These are phyloP conservation scores for Eudyptes chrysolophus DNA, from an alignment of 2,113 vertebrate genomes.

Conservation along the genomic window DNA sequence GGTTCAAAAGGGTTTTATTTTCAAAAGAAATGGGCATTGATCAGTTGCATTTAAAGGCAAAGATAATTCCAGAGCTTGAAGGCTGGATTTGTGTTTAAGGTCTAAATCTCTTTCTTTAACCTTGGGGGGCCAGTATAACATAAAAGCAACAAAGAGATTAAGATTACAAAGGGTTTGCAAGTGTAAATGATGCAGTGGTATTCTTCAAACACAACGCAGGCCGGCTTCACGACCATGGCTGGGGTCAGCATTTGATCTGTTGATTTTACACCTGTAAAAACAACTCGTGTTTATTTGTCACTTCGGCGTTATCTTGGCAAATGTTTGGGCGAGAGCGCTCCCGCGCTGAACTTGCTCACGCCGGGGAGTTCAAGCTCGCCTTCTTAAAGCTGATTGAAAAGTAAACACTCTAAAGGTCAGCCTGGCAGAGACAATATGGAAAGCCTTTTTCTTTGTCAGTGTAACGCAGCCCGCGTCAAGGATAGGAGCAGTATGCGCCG, in stretches of 20 bases:
- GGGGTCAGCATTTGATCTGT: constrained; percentile 77
- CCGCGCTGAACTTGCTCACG: constrained; percentile 54
- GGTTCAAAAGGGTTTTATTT: constrained; percentile 98
- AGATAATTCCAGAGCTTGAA: constrained; percentile 87
- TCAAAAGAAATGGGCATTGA: constrained; percentile 94
- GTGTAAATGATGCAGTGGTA: constrained; percentile 79
- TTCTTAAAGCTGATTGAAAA: constrained; percentile 65
- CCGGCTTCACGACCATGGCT: constrained; percentile 63
- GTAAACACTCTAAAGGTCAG: constrained; percentile 76
- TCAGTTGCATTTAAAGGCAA: constrained; percentile 88
- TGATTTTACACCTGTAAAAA: constrained; percentile 85
- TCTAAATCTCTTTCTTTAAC: constrained; percentile 87
- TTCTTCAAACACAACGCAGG: constrained; percentile 75
- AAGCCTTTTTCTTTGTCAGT: constrained; percentile 38
- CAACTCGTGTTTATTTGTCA: constrained; percentile 78
- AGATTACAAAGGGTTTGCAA: constrained; percentile 83
- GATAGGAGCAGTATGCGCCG: not conserved
- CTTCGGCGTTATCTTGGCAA: constrained; percentile 70
- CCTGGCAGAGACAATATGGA: constrained; percentile 42
- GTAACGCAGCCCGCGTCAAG: constrained; percentile 9
- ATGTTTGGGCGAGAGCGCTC: constrained; percentile 61
- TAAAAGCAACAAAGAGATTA: constrained; percentile 86
- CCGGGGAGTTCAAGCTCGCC: constrained; percentile 52
- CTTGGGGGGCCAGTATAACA: constrained; percentile 80
- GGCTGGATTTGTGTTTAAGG: constrained; percentile 89